Evolutionary conservation across 1,140 invertebrate genomes (phyloP).

Genomic region (Drosophila melanica): DNA sequence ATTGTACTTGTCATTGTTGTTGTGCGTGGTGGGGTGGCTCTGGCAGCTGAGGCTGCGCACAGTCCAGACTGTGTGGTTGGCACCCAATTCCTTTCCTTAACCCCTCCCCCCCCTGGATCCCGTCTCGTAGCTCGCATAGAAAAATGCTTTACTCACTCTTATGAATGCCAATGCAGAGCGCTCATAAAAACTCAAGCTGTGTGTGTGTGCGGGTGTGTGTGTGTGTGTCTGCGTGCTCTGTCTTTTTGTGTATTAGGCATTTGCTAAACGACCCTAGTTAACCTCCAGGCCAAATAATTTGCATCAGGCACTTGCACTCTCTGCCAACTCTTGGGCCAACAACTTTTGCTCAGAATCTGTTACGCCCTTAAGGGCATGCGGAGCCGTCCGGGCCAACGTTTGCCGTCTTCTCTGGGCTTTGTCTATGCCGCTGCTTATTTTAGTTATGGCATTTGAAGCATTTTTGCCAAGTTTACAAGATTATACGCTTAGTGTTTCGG

Average conservation of each 20-base stretch:
- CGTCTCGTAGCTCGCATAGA: constrained; percentile 31
- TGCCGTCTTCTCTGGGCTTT: constrained; percentile 27
- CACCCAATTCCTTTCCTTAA: constrained; percentile 1
- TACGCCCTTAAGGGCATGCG: constrained; percentile 59
- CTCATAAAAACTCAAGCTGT: constrained; percentile 67
- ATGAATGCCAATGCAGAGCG: constrained; percentile 74
- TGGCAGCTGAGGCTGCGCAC: constrained; percentile 35
- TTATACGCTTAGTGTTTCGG: constrained; percentile 75
- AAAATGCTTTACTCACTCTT: constrained; percentile 67
- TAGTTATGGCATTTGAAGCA: constrained; percentile 77
- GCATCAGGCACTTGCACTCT: constrained; percentile 78
- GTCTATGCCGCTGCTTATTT: constrained; percentile 71
- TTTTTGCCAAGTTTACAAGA: constrained; percentile 81
- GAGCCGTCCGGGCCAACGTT: background rate
- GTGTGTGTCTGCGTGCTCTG: constrained; percentile 35
- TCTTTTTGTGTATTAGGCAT: constrained; percentile 69
- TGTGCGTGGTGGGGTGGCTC: constrained; percentile 31
- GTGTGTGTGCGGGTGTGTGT: constrained; percentile 23
- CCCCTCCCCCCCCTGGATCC: background rate
- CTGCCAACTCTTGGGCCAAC: constrained; percentile 36
- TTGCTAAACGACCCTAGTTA: constrained; percentile 82
- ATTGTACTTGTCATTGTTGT: constrained; percentile 82
- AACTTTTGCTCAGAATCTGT: constrained; percentile 72
- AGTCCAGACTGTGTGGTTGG: constrained; percentile 47
- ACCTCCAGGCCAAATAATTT: constrained; percentile 81